These are phyloP conservation scores for Lophius piscatorius DNA, from an alignment of 2,113 vertebrate species.

Conservation along the genomic window DNA sequence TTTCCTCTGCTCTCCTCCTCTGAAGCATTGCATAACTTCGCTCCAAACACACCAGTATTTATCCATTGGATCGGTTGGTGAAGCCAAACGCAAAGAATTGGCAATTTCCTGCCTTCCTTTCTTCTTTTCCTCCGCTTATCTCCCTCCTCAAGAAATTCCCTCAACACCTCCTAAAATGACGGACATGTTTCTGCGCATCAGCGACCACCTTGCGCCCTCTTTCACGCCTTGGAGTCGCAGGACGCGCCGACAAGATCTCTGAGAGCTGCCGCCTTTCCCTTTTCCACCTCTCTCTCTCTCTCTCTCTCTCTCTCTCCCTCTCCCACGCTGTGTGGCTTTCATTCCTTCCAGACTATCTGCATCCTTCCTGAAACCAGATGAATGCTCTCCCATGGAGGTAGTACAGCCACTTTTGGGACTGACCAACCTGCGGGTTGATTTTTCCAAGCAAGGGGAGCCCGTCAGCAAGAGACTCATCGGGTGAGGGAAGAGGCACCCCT, in stretches of 20 bases:
- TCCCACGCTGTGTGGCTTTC: background rate
- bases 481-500: slow-evolving; percentile 71
- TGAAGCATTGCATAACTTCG: slow-evolving; percentile 61
- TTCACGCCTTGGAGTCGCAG: slow-evolving; percentile 45
- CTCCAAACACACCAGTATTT: slow-evolving; percentile 38
- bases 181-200: slow-evolving; percentile 61
- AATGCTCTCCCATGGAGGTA: slow-evolving; percentile 72
- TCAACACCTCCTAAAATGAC: slow-evolving; percentile 59
- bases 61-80: slow-evolving; percentile 27
- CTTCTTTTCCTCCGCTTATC: background rate
- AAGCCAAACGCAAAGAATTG: slow-evolving; percentile 29
- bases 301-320: background rate
- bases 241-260: slow-evolving; percentile 55
- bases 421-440: slow-evolving; percentile 66
- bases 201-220: slow-evolving; percentile 40
- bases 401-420: slow-evolving; percentile 71
- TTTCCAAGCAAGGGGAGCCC: slow-evolving; percentile 75
- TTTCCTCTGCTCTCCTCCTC: slow-evolving; percentile 17
- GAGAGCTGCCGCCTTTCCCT: slow-evolving; percentile 31
- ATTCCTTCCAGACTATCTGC: background rate
- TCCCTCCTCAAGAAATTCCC: slow-evolving; percentile 2
- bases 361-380: slow-evolving; percentile 48
- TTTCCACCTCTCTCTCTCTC: background rate
- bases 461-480: slow-evolving; percentile 75
- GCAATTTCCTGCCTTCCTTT: background rate